Base-by-base conservation (phyloP, 2,888 invertebrate genomes). In the Reticulitermes lucifugus region DNA sequence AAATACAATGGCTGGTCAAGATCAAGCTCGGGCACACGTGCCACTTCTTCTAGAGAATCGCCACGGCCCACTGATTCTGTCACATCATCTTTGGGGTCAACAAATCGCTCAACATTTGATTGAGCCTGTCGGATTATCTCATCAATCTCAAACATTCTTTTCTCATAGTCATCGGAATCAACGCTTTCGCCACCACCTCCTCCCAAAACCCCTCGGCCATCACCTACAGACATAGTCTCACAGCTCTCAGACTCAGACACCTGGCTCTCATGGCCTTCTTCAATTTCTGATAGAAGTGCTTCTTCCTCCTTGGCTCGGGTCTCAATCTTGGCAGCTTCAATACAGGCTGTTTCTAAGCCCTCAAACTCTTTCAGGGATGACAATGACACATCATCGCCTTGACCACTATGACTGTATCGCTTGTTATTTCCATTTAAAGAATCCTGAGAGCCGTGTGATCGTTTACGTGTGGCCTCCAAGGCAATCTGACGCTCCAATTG, bases 341-440 rank as follows among this genome's bases (percentile, higher is more conserved):
- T 93, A 89, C 97, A 96, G 41, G 98, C 98, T 86, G 94, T 95
- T 91, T 98, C 98, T 2, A 98, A 91, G 0, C 96, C 96, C 92
- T 98, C 98, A 90, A 98, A 98, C 90, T 98, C 98, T 90, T 97
- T 96, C 41, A 98, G 91, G 73, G 98, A 98, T 12, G 96, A 96
- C 51, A 96, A 91, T 3, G 97, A 97, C 77, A 97, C 93, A 89
- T 98, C 97, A 90, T 98, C 98, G 0, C 96, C 96, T 90, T 95
- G 95, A 4, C 94, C 94, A 89, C 95, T 95, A 89, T 94, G 95
- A 88, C 95, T 94, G 43, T 79, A 70, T 84, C 94, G 93, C n/a
- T 96, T 95, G 86, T 96, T 93, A 88, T 96, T 96, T 12, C 96
- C 96, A 89, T 84, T 94, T 6, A 95, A 92, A 0, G 97, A 97